Base-by-base conservation (phyloP, 2,888 invertebrate genomes). In the Caenorhabditis zanzibari region DNA sequence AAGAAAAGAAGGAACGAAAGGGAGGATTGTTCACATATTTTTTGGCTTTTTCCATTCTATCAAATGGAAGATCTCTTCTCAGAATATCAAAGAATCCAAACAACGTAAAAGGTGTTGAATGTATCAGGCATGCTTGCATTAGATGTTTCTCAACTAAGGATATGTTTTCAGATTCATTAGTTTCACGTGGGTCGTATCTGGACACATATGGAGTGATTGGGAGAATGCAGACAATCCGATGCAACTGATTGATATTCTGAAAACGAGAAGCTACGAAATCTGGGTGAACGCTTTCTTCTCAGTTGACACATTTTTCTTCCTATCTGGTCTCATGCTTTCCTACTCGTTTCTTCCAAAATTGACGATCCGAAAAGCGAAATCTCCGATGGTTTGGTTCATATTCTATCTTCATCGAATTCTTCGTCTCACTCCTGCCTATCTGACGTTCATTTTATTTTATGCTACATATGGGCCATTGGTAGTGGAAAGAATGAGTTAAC, bases 231-330 rank as follows among this genome's bases (percentile, higher is more conserved):
- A 84, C 41, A 87, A 87, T 56, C 82, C 84, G 22, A n/a, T 77
- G 41, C 74, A 85, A 24, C 58, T 83, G 5, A 52, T 82, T 38
- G 75, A 71, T 35, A 84, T 85, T 56, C 47, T 85, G 56, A 71
- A 83, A 26, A 52, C 71, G 12, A 52, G 81, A 19, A 56, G 81
- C 41, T 76, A 86, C 19, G 84, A 86, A 52, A 38, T 89, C n/a
- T 81, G 88, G 81, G 47, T 84, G 38, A 89, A 86, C 56, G 89
- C 84, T 7, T 87, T 82, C 56, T 84, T 87, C 56, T 85, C 85
- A 24, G 88, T 89, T 24, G 89, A 89, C 79, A 89, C 89, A 6
- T 89, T 89, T 72, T 85, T 89, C 47, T 85, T 90, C 71, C 76
- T 88, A 10, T 81, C 83, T 19, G 89, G 89, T 12, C 66, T 88